These are phyloP conservation scores for Apotomis betuletana DNA, from an alignment of 2,888 invertebrate species.

Conservation along the genomic window DNA sequence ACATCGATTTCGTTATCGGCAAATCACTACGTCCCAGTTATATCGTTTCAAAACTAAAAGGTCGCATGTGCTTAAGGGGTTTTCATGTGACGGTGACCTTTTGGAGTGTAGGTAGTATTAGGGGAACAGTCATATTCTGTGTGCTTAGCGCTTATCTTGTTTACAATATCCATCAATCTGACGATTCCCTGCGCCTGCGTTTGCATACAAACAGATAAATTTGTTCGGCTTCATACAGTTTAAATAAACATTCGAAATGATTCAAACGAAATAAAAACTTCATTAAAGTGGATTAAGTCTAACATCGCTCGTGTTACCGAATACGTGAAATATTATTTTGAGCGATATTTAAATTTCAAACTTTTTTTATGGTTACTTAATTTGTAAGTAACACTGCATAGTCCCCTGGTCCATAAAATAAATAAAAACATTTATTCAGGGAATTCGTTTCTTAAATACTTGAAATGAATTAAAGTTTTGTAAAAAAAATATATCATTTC, in stretches of 20 bases:
- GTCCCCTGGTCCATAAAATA: too few relatives aligned
- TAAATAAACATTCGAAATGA: slow-evolving; percentile 50
- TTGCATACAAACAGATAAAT: slow-evolving; percentile 59
- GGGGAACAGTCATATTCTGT: slow-evolving; percentile 43
- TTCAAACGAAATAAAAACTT: slow-evolving; percentile 42
- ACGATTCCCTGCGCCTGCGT: slow-evolving; percentile 54
- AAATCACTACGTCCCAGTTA: slow-evolving; percentile 37
- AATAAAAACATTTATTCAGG: too few relatives aligned
- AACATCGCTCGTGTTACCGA: neutral
- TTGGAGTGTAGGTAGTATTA: neutral
- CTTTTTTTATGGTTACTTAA: slow-evolving; percentile 50
- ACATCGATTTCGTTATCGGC: slow-evolving; percentile 40
- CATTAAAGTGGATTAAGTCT: slow-evolving; percentile 37
- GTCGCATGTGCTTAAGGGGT: neutral
- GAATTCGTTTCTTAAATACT: too few relatives aligned
- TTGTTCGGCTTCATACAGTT: slow-evolving; percentile 55
- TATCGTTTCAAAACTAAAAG: neutral
- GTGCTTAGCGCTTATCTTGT: slow-evolving; percentile 50
- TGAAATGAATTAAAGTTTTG: too few relatives aligned
- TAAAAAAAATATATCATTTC: too few relatives aligned
- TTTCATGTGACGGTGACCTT: neutral
- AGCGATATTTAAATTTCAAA: slow-evolving; percentile 65
- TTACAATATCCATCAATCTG: slow-evolving; percentile 53
- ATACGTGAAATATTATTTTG: slow-evolving; percentile 53
- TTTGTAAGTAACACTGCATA: too few relatives aligned